A percentile compares a stretch with the other conserved stretches of the same genome.
These are phyloP conservation scores for Oreochromis aureus DNA, from an alignment of 2,113 vertebrate species.

Conservation along the genomic window DNA sequence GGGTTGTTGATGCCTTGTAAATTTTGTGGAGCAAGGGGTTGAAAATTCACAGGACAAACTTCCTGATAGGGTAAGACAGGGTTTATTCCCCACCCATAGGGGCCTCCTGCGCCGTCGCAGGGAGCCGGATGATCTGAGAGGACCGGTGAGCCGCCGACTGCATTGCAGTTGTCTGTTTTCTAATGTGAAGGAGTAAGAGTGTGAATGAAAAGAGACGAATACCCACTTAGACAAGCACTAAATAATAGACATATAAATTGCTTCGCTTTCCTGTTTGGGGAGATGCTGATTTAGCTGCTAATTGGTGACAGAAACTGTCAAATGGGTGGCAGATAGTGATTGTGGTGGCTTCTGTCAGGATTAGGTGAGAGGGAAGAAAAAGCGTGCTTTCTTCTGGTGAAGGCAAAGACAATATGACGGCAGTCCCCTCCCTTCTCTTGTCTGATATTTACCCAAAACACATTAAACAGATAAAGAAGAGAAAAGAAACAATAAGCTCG, in stretches of 20 bases:
- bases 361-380: constrained; percentile 80
- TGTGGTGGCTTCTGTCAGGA: constrained; percentile 86
- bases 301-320: constrained; percentile 99
- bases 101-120: constrained; percentile 71
- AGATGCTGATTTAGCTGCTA: constrained; percentile 99
- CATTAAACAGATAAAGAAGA: constrained; percentile 88
- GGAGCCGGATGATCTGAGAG: constrained; percentile 57
- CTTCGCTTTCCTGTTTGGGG: constrained; percentile 81
- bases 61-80: constrained; percentile 82
- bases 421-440: constrained; percentile 76
- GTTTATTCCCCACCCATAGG: constrained; percentile 84
- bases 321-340: constrained; percentile 92
- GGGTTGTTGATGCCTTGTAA: constrained; percentile 64
- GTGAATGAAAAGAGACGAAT: constrained; percentile 50
- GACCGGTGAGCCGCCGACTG: constrained; percentile 55
- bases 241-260: constrained; percentile 77
- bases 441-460: constrained; percentile 90
- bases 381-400: constrained; percentile 81
- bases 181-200: constrained; percentile 61
- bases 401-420: constrained; percentile 78
- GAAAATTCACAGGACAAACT: constrained; percentile 89
- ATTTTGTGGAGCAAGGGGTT: constrained; percentile 48
- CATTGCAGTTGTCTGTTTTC: constrained; percentile 80
- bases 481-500: constrained; percentile 78
- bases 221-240: constrained; percentile 62